Evolutionary conservation across 2,888 invertebrate genomes (phyloP).

Genomic region (Ichneumon xanthorius): DNA sequence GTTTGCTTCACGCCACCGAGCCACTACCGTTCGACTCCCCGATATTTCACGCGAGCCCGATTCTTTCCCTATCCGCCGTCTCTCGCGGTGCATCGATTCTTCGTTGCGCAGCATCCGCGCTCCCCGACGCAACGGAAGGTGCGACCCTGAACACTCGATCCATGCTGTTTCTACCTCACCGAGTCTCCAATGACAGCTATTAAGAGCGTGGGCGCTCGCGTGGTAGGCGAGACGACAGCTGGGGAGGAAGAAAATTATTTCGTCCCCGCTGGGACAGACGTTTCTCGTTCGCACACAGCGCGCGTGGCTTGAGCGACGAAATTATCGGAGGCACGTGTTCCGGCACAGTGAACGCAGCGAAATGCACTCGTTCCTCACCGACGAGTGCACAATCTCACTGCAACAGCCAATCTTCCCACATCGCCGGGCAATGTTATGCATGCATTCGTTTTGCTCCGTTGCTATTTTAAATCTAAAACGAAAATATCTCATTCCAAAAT

Average conservation of each 20-base stretch:
- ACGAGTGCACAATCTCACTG: background rate
- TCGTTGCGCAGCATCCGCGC: background rate
- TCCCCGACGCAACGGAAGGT: background rate
- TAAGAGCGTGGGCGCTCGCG: constrained; percentile 7
- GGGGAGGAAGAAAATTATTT: constrained; percentile 30
- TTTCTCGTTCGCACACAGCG: constrained; percentile 17
- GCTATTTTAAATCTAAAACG: constrained; percentile 13
- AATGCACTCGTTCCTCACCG: constrained; percentile 44
- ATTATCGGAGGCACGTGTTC: constrained; percentile 51
- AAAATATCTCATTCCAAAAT: constrained; percentile 13
- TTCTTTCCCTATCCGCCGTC: background rate
- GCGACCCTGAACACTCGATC: constrained; percentile 16
- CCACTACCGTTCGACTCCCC: background rate
- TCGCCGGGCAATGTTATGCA: constrained; percentile 2
- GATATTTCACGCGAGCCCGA: background rate
- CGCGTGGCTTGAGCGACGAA: constrained; percentile 2
- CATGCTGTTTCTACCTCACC: background rate
- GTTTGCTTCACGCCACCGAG: background rate
- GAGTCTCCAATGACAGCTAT: background rate
- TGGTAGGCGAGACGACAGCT: constrained; percentile 23
- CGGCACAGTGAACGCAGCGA: constrained; percentile 15
- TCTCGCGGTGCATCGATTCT: background rate
- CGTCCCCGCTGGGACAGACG: constrained; percentile 46
- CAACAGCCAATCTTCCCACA: constrained; percentile 21
- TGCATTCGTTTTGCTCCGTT: constrained; percentile 24